phyloP scores from a whole-genome alignment of 2,888 invertebrate genomes.

The Lypha dubia region DNA sequence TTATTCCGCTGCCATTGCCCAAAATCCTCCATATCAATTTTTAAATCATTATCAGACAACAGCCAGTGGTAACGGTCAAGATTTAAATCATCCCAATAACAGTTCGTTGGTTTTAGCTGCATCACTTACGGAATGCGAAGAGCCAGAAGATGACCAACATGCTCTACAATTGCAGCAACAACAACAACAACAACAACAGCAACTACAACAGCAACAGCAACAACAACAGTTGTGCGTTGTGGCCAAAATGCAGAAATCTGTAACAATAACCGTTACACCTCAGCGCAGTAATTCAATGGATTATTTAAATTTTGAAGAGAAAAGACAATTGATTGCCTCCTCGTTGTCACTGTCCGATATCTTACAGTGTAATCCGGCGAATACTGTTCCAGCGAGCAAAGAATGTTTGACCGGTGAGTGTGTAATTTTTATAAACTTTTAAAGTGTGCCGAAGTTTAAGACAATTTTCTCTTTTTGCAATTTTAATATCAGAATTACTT shows the following conservation, averaged over 20 bases:
- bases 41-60: constrained; percentile 74
- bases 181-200: constrained; percentile 75
- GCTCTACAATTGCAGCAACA: constrained; percentile 74
- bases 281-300: constrained; percentile 93
- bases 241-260: constrained; percentile 85
- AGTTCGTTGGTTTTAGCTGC: constrained; percentile 65
- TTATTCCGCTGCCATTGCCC: constrained; percentile 78
- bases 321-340: constrained; percentile 94
- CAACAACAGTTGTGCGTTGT: constrained; percentile 82
- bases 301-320: constrained; percentile 95
- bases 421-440: not conserved
- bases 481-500: not conserved
- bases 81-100: constrained; percentile 65
- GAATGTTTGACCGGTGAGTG: constrained; percentile 62
- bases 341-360: constrained; percentile 94
- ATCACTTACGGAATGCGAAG: constrained; percentile 58
- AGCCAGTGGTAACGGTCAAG: constrained; percentile 44
- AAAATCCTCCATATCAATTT: constrained; percentile 74
- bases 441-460: not conserved
- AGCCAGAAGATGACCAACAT: constrained; percentile 73
- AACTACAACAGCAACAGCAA: constrained; percentile 77
- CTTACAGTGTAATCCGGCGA: constrained; percentile 88
- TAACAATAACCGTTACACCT: constrained; percentile 87
- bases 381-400: constrained; percentile 82
- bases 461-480: not conserved